Percentiles rank a stretch among this genome's conserved stretches.
These are phyloP conservation scores for Acropora tenuis DNA, from an alignment of 64 coral and sea anemone species.

Conservation along the genomic window DNA sequence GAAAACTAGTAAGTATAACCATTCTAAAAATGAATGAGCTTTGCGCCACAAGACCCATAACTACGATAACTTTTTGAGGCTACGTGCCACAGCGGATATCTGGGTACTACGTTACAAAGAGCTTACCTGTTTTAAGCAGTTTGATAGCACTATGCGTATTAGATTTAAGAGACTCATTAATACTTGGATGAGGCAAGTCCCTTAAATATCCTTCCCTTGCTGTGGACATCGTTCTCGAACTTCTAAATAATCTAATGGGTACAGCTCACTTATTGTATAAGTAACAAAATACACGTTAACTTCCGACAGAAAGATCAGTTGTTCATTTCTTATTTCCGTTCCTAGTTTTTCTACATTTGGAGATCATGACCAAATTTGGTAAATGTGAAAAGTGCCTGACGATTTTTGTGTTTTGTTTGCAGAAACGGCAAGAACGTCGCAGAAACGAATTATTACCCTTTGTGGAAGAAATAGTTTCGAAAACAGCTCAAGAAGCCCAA, in stretches of 20 bases:
- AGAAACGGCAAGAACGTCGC: too few species aligned
- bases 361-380: slow-evolving; percentile 47
- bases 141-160: slow-evolving; percentile 83
- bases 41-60: neutral
- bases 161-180: slow-evolving; percentile 80
- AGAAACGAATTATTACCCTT: too few species aligned
- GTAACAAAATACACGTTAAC: neutral
- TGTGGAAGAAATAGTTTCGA: too few species aligned
- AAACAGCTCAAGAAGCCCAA: neutral
- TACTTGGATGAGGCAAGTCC: slow-evolving; percentile 70
- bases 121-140: slow-evolving; percentile 86
- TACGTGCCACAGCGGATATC: neutral
- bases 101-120: neutral
- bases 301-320: slow-evolving; percentile 20
- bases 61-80: too few species aligned
- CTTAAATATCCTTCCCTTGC: slow-evolving; percentile 47
- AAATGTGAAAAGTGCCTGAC: neutral
- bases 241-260: neutral
- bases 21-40: neutral
- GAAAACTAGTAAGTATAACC: neutral
- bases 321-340: slow-evolving; percentile 43
- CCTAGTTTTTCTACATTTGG: slow-evolving; percentile 12
- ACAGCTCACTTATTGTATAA: neutral
- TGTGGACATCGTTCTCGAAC: slow-evolving; percentile 41
- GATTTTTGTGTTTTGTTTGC: neutral